Evolutionary conservation across 1,140 invertebrate genomes (phyloP), one percentile per base, ranked within the genome.

Genomic region (Campoletis sonorensis): DNA sequence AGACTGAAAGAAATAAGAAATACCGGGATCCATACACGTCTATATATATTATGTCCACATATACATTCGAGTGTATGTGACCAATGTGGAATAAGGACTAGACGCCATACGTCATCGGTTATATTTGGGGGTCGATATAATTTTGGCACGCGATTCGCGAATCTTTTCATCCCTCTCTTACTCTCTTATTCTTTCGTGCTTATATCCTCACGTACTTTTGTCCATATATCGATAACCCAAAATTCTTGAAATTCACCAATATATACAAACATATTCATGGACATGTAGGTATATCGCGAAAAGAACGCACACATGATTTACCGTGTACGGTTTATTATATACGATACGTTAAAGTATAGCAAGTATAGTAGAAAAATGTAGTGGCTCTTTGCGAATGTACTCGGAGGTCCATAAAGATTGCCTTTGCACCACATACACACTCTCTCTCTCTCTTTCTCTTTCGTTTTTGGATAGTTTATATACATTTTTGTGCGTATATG

Each of bases 81-180:
- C 15, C 16, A 51, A 26, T 37, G 61, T 80, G 72, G 76, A 85
- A 87, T 61, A 64, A 84, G 81, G 75, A 78, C 80, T 71, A 80
- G 82, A 85, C 86, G 75, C 78, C 76, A 67, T 85, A 82, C 80
- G 81, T 80, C 80, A 82, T 81, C 51, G 76, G 68, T 81, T 79
- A 84, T 82, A 83, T 83, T 83, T 71, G 79, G 79, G 83, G 85
- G 84, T 88, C 86, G 71, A 89, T 88, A 87, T 85, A 84, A 89
- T 88, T 89, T 88, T 87, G 87, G 86, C 85, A 86, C 86, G 80
- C 78, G 82, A 54, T 84, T 84, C 67, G 79, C 82, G 82, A 45
- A 79, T 40, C 21, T 11, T 64, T 64, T 71, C 75, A 30, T 33
- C 54, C 49, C 23, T 40, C 21, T n/a, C 49, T 70, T 51, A 45